Base-by-base conservation (phyloP, 2,797 vertebrate genomes). In the Ctenosaura bakeri region DNA sequence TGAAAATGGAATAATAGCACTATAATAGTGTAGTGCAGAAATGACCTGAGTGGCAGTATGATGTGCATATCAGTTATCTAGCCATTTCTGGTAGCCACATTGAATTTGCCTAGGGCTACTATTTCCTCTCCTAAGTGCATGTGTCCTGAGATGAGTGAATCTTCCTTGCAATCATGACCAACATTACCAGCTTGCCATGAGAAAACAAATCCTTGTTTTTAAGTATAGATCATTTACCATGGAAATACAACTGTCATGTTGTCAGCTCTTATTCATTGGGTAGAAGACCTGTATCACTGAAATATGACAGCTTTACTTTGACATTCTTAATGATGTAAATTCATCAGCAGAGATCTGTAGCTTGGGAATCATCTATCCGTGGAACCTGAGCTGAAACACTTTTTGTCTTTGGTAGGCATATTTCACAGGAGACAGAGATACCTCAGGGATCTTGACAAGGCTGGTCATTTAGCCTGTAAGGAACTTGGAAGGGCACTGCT, bases 171-270 rank as follows among this genome's bases (percentile, higher is more conserved):
- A 73, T 9, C 56, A 89, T 78, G 66, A 83, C 56, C 52, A 69
- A 64, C 0, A 26, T 16, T 2, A 2, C 0, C 1, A 0, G 66
- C 54, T 92, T 89, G 92, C 93, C 84, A 87, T 54, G 88, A 93
- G 83, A 88, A 83, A 83, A 88, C 16, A 50, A 71, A 83, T 77
- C 0, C 2, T 32, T 77, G 62, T 29, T 88, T 89, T 91, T 86
- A 94, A 94, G 50, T 88, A 91, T 89, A 92, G 90, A 90, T 93
- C 90, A 52, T 22, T 92, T 74, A 78, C 0, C 0, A 56, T 56
- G 78, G 64, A 59, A 82, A 74, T 52, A 0, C 79, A 5, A 74
- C 38, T 38, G 83, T 76, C 76, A 0, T 71, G 88, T 92, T 85
- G 86, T 0, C 6, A 26, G 52, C 3, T 38, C 8, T 4, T 2